These are phyloP conservation scores for Tipula unca DNA, from an alignment of 2,888 invertebrate genomes.

Conservation along the genomic window DNA sequence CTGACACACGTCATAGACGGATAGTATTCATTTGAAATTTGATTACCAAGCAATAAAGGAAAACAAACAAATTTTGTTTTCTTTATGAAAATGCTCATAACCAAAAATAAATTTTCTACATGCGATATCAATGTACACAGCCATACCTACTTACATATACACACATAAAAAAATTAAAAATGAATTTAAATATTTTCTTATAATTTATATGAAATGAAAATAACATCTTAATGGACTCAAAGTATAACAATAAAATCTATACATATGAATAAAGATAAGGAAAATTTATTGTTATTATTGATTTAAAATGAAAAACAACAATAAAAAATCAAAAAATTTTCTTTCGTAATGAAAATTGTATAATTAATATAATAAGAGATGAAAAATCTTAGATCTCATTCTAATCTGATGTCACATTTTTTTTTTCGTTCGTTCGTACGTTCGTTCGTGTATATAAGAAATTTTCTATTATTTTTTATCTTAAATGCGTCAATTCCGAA, in stretches of 20 bases:
- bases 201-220: background rate
- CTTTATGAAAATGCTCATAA: background rate
- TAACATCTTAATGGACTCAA: background rate
- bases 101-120: background rate
- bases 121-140: background rate
- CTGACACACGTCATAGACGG: background rate
- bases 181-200: background rate
- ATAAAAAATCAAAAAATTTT: background rate
- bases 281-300: background rate
- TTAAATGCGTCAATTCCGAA: background rate
- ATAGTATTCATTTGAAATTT: no score
- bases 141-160: background rate
- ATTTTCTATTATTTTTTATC: background rate
- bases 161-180: background rate
- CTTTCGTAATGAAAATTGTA: background rate
- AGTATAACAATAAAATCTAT: background rate
- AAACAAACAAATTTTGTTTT: background rate
- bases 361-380: background rate
- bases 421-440: background rate
- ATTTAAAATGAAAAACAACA: no score
- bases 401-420: background rate
- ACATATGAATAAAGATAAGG: background rate
- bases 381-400: background rate
- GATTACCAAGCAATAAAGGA: no score
- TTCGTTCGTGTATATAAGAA: no score